A percentile compares a stretch with the other conserved stretches of the same genome.
Conservation (phyloP, 2,797 vertebrate species). For the Morus bassanus region DNA sequence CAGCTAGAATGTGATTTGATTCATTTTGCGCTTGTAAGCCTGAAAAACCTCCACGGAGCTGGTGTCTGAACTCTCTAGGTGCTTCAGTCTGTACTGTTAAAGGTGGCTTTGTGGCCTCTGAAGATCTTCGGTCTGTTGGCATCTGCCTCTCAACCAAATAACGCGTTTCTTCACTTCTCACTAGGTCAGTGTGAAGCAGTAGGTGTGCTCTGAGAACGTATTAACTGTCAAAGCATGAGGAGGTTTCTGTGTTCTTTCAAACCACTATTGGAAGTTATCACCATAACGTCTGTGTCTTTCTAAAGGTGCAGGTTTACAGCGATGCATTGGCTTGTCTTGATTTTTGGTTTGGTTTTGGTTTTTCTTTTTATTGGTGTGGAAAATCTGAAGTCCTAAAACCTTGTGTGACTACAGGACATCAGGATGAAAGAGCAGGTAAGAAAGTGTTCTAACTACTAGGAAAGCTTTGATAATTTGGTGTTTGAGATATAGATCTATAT, state of each 20-base stretch:
- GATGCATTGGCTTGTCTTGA: neutral
- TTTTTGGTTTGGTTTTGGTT: neutral
- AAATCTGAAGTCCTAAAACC: neutral
- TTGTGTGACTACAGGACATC: neutral
- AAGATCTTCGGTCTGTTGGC: neutral
- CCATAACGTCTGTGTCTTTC: neutral
- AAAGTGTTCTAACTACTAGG: neutral
- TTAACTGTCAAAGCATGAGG: neutral
- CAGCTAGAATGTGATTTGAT: neutral
- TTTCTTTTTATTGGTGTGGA: neutral
- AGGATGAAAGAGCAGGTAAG: neutral
- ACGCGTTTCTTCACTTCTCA: fast-evolving
- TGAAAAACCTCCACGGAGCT: neutral
- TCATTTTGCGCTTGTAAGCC: neutral
- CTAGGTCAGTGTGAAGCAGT: neutral
- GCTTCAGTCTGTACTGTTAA: neutral
- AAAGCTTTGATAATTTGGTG: neutral
- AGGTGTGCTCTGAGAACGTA: neutral
- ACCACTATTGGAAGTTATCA: neutral
- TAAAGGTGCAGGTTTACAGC: neutral
- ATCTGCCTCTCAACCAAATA: neutral
- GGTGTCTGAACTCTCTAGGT: neutral
- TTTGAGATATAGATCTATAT: neutral
- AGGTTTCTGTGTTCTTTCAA: neutral
- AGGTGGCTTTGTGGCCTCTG: neutral